Conservation (phyloP, 2,888 invertebrate genomes). For the Alcis repandata region DNA sequence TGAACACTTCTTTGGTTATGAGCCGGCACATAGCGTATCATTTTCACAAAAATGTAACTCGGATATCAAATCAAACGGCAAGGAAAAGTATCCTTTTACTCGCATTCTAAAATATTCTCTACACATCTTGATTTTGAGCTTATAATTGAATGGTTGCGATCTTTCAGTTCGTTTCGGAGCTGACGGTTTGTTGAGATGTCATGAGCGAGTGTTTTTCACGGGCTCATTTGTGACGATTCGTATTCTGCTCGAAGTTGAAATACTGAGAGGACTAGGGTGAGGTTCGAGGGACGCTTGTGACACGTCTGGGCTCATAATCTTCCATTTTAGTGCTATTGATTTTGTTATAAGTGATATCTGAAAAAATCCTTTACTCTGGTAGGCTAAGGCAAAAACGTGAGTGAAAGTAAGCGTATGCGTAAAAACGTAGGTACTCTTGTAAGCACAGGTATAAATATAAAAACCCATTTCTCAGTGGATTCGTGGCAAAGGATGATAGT, state of each 20-base stretch:
- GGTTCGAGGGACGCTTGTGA: conserved; percentile 44
- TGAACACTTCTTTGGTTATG: conserved; percentile 63
- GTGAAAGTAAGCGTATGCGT: neutral
- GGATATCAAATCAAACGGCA: conserved; percentile 82
- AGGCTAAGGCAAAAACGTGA: too few species aligned
- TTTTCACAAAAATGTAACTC: conserved; percentile 75
- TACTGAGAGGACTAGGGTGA: conserved; percentile 58
- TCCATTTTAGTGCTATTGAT: conserved; percentile 16
- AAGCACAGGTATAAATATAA: too few species aligned
- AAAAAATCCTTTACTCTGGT: neutral
- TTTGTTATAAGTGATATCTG: conserved; percentile 9
- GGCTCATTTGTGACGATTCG: conserved; percentile 80
- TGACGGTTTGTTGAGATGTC: conserved; percentile 61
- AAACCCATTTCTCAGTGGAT: too few species aligned
- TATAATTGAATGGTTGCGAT: conserved; percentile 52
- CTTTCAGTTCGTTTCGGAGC: conserved; percentile 57
- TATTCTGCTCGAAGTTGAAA: conserved; percentile 73
- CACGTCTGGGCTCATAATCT: conserved; percentile 12
- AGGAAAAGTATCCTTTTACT: conserved; percentile 39
- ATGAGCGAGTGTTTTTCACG: conserved; percentile 82
- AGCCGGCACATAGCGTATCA: conserved; percentile 73
- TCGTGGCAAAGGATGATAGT: too few species aligned
- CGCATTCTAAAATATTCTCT: conserved; percentile 52
- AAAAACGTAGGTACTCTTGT: neutral
- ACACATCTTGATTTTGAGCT: conserved; percentile 51